These are phyloP conservation scores for Smithornis capensis DNA, from an alignment of 2,113 vertebrate genomes.

Conservation along the genomic window DNA sequence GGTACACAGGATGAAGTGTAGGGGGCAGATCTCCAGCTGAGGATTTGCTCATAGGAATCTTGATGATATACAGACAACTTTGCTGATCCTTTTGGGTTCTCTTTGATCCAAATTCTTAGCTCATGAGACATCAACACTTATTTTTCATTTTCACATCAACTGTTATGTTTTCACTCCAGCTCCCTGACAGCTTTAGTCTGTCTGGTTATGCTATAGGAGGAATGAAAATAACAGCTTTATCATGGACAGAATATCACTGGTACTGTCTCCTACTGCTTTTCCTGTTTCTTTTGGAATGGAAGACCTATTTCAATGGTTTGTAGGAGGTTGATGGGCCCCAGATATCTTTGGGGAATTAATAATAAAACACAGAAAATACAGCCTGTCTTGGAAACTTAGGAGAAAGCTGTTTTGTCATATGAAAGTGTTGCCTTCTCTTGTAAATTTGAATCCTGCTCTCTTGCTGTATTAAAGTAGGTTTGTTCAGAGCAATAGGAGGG, in stretches of 20 bases:
- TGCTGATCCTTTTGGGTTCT: background rate
- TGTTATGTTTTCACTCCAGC: constrained; percentile 34
- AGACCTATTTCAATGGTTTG: background rate
- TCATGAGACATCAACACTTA: constrained; percentile 39
- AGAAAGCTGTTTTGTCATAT: background rate
- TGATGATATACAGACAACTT: constrained; percentile 53
- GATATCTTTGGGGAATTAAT: constrained; percentile 27
- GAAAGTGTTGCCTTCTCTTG: background rate
- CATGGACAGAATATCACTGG: background rate
- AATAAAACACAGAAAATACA: constrained; percentile 7
- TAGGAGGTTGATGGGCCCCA: constrained; percentile 10
- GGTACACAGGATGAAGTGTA: background rate
- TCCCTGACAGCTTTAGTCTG: constrained; percentile 20
- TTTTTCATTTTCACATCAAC: constrained; percentile 47
- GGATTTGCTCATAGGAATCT: constrained; percentile 15
- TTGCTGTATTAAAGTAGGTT: background rate
- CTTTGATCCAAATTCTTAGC: constrained; percentile 57
- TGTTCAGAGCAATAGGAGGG: background rate
- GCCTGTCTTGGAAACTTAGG: background rate
- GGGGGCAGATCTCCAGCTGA: constrained; percentile 14
- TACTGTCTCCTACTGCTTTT: constrained; percentile 48
- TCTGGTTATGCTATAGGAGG: constrained; percentile 21
- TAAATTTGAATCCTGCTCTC: background rate
- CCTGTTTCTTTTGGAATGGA: constrained; percentile 45
- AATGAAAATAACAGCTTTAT: constrained; percentile 42